Evolutionary conservation across 2,888 invertebrate species (phyloP), one percentile per base, ranked within the genome.

Genomic region (Galerucella pusilla): DNA sequence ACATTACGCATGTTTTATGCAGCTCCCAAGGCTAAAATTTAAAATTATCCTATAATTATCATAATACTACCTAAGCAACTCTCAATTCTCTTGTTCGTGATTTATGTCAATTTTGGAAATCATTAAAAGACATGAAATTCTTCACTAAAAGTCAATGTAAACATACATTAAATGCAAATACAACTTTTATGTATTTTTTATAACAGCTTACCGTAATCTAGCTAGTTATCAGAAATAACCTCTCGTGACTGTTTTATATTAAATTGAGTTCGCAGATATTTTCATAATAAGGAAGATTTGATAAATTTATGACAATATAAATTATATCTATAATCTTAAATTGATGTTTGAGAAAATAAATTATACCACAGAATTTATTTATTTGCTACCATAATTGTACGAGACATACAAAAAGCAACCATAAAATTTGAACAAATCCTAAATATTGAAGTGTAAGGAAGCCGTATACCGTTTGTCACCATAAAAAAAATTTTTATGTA

Each of bases 211-310:
- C 1, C 16, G 57, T 16, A 57, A 57, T 57, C 16, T 28, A 42
- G 61, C 12, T 61, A 35, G 61, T 61, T 63, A 20, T 42, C 42
- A 63, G 61, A n/a, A 63, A 42, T 5, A 63, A 63, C 35, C 42
- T 64, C 20, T 64, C 64, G 64, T 64, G 64, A 64, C 64, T 46
- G 10, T 46, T 20, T 64, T 64, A 46, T 64, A 64, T 64, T 35
- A 64, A 64, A 64, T 45, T 45, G 64, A 64, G 20, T 45, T 64
- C 28, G 45, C 45, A 4, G 64, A 46, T 16, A 64, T 64, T 20
- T 20, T 20, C 20, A 64, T 64, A 64, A 64, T 20, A 45, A 45
- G 64, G 64, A 45, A 35, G 42, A 16, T 42, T 42, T 28, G 7
- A 42, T 35, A 16, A 63, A 64, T 64, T 64, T 46, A 64, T 46